Evolutionary conservation across 2,113 vertebrate species (phyloP).

Genomic region (Myotis brandtii): DNA sequence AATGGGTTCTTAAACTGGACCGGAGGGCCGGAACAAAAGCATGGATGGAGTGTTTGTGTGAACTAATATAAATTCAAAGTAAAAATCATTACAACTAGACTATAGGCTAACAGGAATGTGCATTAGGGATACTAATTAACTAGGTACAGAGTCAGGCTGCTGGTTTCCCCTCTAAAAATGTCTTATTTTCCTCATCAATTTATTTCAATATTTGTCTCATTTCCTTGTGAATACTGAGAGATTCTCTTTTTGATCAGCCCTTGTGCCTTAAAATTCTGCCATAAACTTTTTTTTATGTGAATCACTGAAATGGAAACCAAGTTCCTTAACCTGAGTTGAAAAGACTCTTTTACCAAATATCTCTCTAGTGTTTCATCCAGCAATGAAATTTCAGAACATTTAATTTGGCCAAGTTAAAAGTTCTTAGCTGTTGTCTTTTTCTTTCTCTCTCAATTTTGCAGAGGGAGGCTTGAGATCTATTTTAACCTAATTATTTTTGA

Average conservation of each 20-base stretch:
- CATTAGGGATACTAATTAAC: no score
- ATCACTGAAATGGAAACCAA: constrained; percentile 15
- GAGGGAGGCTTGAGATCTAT: constrained; percentile 60
- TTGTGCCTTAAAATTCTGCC: not conserved
- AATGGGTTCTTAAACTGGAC: no score
- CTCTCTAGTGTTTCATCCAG: not conserved
- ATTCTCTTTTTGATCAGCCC: not conserved
- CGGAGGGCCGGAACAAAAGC: no score
- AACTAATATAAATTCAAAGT: no score
- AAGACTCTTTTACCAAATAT: not conserved
- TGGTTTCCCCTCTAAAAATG: no score
- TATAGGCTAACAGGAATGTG: no score
- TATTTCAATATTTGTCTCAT: not conserved
- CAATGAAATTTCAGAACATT: constrained; percentile 48
- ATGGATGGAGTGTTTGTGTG: no score
- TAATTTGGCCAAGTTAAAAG: constrained; percentile 41
- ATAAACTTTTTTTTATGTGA: not conserved
- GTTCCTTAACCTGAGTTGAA: not conserved
- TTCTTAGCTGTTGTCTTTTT: constrained; percentile 6
- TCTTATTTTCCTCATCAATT: not conserved
- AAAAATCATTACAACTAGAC: no score
- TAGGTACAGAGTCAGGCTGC: no score
- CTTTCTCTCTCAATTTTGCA: not conserved
- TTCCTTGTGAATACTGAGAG: not conserved
- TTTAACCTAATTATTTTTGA: constrained; percentile 69